Evolutionary conservation across 2,113 vertebrate genomes (phyloP).

Genomic region (Pterocles gutturalis): DNA sequence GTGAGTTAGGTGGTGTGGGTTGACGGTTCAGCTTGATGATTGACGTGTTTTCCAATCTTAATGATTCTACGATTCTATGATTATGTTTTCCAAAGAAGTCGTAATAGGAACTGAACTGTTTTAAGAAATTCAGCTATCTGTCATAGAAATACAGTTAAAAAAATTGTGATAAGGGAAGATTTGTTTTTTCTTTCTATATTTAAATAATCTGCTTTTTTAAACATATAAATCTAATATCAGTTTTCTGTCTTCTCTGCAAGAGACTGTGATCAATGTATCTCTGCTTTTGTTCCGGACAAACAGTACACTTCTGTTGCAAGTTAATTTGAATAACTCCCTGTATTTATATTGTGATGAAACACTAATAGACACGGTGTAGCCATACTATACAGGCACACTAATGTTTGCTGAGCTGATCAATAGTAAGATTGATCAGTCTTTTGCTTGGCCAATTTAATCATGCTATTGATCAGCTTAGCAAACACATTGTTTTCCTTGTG

Average conservation of each 20-base stretch:
- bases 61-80: too few species aligned
- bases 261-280: slow-evolving; percentile 20
- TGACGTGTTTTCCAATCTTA: too few species aligned
- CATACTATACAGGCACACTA: slow-evolving; percentile 31
- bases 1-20: too few species aligned
- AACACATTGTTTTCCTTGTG: slow-evolving; percentile 36
- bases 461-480: slow-evolving; percentile 75
- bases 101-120: background rate
- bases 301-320: slow-evolving; percentile 14
- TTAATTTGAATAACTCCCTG: slow-evolving; percentile 45
- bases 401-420: slow-evolving; percentile 73
- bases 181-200: slow-evolving; percentile 31
- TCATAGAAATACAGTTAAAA: background rate
- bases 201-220: background rate
- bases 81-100: background rate
- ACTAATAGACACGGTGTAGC: slow-evolving; percentile 35
- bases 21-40: too few species aligned
- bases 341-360: slow-evolving; percentile 21
- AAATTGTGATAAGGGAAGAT: background rate
- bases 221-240: background rate
- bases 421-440: slow-evolving; percentile 78
- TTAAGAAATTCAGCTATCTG: background rate
- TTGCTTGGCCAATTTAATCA: slow-evolving; percentile 72
- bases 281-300: background rate
- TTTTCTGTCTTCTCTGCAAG: slow-evolving; percentile 6